Percentiles rank a stretch among this genome's conserved stretches.
Conservation (phyloP, 1,140 invertebrate species). For the Acromyrmex echinatior region DNA sequence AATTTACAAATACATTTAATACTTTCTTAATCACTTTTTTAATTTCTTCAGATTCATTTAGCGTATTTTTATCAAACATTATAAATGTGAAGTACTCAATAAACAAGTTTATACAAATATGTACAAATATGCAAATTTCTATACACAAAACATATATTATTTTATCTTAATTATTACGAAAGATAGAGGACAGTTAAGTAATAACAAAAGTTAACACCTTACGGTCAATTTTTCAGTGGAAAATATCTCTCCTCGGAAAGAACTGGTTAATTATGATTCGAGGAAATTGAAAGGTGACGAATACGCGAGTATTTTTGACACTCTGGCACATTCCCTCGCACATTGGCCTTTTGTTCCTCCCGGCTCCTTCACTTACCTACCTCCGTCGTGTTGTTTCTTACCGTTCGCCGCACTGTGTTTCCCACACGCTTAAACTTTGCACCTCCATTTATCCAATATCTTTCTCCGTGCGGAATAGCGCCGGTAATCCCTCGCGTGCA, state of each 20-base stretch:
- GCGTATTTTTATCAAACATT: background rate
- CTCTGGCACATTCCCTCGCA: background rate
- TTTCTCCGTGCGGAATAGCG: constrained; percentile 45
- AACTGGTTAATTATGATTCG: constrained; percentile 31
- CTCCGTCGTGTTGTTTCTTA: constrained; percentile 9
- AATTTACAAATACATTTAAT: background rate
- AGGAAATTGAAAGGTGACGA: background rate
- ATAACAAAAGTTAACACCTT: background rate
- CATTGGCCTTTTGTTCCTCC: constrained; percentile 47
- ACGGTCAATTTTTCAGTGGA: background rate
- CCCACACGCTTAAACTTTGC: constrained; percentile 50
- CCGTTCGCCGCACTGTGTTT: constrained; percentile 32
- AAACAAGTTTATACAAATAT: background rate
- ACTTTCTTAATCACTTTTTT: background rate
- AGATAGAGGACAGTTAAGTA: background rate
- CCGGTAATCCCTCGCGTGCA: constrained; percentile 38
- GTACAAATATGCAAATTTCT: background rate
- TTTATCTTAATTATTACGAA: background rate
- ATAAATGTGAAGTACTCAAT: background rate
- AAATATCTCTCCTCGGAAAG: background rate
- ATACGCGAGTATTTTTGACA: constrained; percentile 27
- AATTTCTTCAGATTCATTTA: background rate
- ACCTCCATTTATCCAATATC: constrained; percentile 57
- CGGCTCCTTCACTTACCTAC: background rate
- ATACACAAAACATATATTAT: background rate